Conservation (phyloP, 2,888 invertebrate genomes). For the Cheilosia variabilis region DNA sequence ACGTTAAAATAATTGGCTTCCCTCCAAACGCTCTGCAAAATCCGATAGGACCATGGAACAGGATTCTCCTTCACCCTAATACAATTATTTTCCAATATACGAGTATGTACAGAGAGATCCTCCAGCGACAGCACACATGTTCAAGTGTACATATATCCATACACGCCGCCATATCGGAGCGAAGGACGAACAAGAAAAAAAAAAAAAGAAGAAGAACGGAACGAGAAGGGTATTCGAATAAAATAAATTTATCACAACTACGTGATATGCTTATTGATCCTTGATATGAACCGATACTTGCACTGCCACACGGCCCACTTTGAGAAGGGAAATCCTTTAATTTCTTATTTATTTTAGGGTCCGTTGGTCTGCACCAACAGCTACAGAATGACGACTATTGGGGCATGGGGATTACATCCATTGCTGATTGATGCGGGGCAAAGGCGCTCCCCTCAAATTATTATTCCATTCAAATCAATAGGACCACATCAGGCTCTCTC, state of each 20-base stretch:
- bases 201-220: neutral
- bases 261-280: slow-evolving; percentile 72
- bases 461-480: slow-evolving; percentile 74
- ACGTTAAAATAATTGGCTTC: slow-evolving; percentile 70
- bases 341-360: slow-evolving; percentile 72
- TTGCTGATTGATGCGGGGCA: slow-evolving; percentile 22
- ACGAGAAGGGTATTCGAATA: slow-evolving; percentile 46
- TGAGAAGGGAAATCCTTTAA: slow-evolving; percentile 60
- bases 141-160: neutral
- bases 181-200: slow-evolving; percentile 4
- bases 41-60: slow-evolving; percentile 17
- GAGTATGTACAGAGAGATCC: neutral
- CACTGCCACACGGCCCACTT: slow-evolving; percentile 10
- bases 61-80: slow-evolving; percentile 51
- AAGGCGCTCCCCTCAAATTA: slow-evolving; percentile 59
- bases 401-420: neutral
- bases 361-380: slow-evolving; percentile 62
- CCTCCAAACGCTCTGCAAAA: slow-evolving; percentile 50
- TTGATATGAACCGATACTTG: slow-evolving; percentile 35
- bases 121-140: neutral
- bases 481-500: slow-evolving; percentile 52
- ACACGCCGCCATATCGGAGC: neutral
- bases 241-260: slow-evolving; percentile 69
- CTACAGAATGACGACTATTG: slow-evolving; percentile 56
- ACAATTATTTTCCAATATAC: slow-evolving; percentile 63